Evolutionary conservation across 2,888 invertebrate genomes (phyloP).

Genomic region (Rapana venosa): DNA sequence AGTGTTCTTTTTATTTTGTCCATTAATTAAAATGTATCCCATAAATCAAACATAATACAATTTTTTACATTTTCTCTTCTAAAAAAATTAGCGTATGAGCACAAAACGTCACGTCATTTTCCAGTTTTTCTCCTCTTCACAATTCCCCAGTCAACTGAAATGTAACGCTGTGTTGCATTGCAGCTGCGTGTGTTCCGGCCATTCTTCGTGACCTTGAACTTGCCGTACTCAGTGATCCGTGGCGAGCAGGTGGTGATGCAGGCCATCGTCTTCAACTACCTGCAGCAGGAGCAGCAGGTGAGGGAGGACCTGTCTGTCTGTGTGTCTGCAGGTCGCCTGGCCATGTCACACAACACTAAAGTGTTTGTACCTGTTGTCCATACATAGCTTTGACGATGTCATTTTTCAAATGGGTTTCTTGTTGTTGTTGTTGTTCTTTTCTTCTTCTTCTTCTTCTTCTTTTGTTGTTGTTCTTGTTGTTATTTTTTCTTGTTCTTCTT

Average conservation of each 20-base stretch:
- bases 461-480: too few relatives aligned
- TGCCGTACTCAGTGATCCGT: constrained; percentile 50
- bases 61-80: background rate
- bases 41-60: background rate
- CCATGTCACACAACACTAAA: too few relatives aligned
- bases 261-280: constrained; percentile 53
- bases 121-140: background rate
- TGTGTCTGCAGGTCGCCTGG: background rate
- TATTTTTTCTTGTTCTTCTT: too few relatives aligned
- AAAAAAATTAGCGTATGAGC: too few relatives aligned
- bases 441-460: too few relatives aligned
- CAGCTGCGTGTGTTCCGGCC: constrained; percentile 52
- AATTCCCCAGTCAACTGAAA: background rate
- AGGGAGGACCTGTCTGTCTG: background rate
- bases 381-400: too few relatives aligned
- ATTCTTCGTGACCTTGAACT: constrained; percentile 52
- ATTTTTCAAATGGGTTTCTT: too few relatives aligned
- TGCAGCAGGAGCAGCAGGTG: constrained; percentile 46
- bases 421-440: too few relatives aligned
- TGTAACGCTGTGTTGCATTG: background rate
- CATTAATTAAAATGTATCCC: too few relatives aligned
- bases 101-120: background rate
- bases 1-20: too few relatives aligned
- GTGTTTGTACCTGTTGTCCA: too few relatives aligned
- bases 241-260: constrained; percentile 50